A percentile compares a stretch with the other conserved stretches of the same genome.
These are phyloP conservation scores for Notothenia rossii DNA, from an alignment of 2,113 vertebrate genomes.

Conservation along the genomic window DNA sequence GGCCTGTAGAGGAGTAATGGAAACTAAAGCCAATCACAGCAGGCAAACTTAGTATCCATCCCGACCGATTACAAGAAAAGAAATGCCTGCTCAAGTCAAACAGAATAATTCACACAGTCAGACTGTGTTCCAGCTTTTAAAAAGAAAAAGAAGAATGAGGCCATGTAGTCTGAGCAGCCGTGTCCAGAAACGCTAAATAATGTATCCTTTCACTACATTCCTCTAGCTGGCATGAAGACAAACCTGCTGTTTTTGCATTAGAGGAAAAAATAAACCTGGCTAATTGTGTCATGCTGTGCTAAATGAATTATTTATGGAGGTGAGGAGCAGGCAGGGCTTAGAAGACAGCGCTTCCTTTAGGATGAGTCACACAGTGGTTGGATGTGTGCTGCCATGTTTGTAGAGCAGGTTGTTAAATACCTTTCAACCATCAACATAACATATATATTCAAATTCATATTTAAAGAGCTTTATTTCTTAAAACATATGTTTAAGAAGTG, in stretches of 20 bases:
- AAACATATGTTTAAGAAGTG: not conserved
- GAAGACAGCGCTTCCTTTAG: constrained; percentile 46
- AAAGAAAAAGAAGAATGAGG: constrained; percentile 29
- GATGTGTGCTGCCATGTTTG: constrained; percentile 4
- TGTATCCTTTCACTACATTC: constrained; percentile 59
- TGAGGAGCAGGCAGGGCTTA: constrained; percentile 46
- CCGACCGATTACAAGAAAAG: constrained; percentile 3
- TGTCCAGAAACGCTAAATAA: constrained; percentile 74
- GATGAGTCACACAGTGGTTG: constrained; percentile 51
- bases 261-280: constrained; percentile 65
- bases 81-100: constrained; percentile 54
- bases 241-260: constrained; percentile 58
- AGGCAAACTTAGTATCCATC: constrained; percentile 11
- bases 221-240: constrained; percentile 40
- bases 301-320: constrained; percentile 80
- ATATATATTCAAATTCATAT: not conserved
- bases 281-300: constrained; percentile 81
- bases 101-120: constrained; percentile 54
- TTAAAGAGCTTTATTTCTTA: not conserved
- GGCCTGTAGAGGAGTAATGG: not conserved
- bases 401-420: constrained; percentile 24
- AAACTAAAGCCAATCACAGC: constrained; percentile 28
- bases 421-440: constrained; percentile 7
- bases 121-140: constrained; percentile 44
- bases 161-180: constrained; percentile 39